These are phyloP conservation scores for Nyctibius grandis DNA, from an alignment of 2,797 vertebrate species.

Conservation along the genomic window DNA sequence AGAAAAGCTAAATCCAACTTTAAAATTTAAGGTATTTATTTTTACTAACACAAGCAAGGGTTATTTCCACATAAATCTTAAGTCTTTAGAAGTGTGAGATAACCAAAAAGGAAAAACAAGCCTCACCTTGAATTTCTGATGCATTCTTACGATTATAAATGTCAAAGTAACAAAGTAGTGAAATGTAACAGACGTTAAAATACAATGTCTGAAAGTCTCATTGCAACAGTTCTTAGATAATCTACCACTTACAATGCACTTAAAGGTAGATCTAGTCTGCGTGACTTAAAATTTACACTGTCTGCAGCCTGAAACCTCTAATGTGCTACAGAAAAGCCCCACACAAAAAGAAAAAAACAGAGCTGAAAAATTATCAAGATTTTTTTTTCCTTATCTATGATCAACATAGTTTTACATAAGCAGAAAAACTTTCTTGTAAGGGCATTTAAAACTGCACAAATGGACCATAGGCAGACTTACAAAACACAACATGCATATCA, in stretches of 20 bases:
- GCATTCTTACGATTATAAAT: not conserved
- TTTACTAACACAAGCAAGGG: not conserved
- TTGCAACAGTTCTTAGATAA: not conserved
- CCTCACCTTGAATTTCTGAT: not conserved
- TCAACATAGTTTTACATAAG: not conserved
- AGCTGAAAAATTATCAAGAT: not conserved
- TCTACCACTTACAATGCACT: not conserved
- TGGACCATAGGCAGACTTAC: not conserved
- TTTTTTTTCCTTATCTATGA: not conserved
- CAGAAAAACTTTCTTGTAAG: not conserved
- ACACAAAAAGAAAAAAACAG: not conserved
- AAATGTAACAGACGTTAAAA: not conserved
- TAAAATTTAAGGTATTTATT: not conserved
- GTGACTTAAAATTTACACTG: not conserved
- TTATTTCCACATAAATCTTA: not conserved
- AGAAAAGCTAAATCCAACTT: not conserved
- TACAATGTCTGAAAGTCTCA: not conserved
- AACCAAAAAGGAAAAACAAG: not conserved
- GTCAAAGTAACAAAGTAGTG: not conserved
- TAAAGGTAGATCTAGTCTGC: not conserved
- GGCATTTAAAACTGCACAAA: not conserved
- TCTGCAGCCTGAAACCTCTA: not conserved
- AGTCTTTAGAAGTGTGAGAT: not conserved
- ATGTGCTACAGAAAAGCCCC: not conserved
- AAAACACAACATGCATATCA: not conserved